A percentile compares a stretch with the other conserved stretches of the same genome.
phyloP scores from a whole-genome alignment of 2,113 vertebrate species.

The Pachypanchax playfairii region DNA sequence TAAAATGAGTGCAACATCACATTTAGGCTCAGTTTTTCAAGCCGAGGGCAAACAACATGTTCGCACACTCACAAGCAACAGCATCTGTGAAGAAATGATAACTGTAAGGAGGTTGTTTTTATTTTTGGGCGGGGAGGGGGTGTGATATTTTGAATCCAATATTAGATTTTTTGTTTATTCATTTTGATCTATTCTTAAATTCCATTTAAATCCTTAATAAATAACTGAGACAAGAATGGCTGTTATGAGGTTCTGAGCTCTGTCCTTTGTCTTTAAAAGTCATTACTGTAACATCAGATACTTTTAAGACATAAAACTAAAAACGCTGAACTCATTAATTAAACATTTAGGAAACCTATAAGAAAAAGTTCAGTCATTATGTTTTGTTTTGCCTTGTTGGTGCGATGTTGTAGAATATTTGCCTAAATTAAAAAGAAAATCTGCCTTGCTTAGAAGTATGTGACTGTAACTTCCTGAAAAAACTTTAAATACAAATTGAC shows the following conservation, averaged over 20 bases:
- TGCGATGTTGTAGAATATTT: too few species aligned
- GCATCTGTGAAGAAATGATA: conserved; percentile 37
- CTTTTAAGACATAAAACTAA: too few species aligned
- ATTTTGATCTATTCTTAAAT: conserved; percentile 38
- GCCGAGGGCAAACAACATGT: conserved; percentile 57
- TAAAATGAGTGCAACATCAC: conserved; percentile 70
- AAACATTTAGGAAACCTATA: too few species aligned
- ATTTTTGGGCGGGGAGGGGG: not conserved
- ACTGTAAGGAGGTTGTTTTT: conserved; percentile 6
- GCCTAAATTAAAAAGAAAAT: too few species aligned
- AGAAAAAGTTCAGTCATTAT: too few species aligned
- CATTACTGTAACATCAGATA: too few species aligned
- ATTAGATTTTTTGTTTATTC: conserved; percentile 5
- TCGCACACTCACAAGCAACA: conserved; percentile 28
- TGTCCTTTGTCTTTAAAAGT: too few species aligned
- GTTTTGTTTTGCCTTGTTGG: too few species aligned
- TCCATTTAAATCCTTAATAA: too few species aligned
- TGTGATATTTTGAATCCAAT: conserved; percentile 4
- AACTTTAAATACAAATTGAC: conserved; percentile 69
- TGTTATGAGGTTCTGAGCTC: too few species aligned
- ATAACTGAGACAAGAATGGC: too few species aligned
- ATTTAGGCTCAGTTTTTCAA: conserved; percentile 64
- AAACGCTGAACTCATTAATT: too few species aligned
- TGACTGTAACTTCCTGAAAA: conserved; percentile 76
- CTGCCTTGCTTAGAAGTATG: conserved; percentile 83